Base-by-base conservation (phyloP, 2,888 invertebrate genomes). In the Nymphalis c-album region DNA sequence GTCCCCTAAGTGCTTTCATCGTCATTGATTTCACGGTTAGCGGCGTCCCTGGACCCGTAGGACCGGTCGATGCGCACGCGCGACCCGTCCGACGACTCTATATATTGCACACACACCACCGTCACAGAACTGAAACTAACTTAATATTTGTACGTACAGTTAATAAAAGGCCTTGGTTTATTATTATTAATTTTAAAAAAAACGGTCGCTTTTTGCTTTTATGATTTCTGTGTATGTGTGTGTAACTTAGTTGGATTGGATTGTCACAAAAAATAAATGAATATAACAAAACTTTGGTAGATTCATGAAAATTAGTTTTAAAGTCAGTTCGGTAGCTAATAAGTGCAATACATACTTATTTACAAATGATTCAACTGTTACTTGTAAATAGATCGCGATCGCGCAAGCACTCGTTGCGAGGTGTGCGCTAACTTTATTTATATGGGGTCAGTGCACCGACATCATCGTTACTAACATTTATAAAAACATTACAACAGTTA, bases 351-450 rank as follows among this genome's bases (percentile, higher is more conserved):
- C 40, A 40, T 13, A 4, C 40, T 40, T 13, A 40, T 40, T 13
- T 4, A 40, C 35, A 18, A 40, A 10, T 17, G 17, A 26, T 31
- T 31, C 17, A 26, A 31, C 26, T 55, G 60, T 55, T n/a, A 46
- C 64, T 55, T n/a, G 60, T 60, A 64, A 64, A 68, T 64, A 64
- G 58, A 64, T 64, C 31, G 57, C 57, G n/a, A n/a, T n/a, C n/a
- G 64, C 60, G 53, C 48, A 50, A 55, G 60, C 60, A n/a, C 67
- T 61, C 48, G 64, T 64, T 67, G 53, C 62, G 63, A 70, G 63
- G 70, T 70, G 67, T 70, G 67, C 68, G 61, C 70, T 59, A 63
- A 67, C 64, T 58, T 47, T 67, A 53, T 60, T 70, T 62, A 31
- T 60, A 40, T 53, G 67, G 53, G 70, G 62, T 53, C 70, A 55